phyloP scores from a whole-genome alignment of 2,797 vertebrate species.

The Pterois miles region DNA sequence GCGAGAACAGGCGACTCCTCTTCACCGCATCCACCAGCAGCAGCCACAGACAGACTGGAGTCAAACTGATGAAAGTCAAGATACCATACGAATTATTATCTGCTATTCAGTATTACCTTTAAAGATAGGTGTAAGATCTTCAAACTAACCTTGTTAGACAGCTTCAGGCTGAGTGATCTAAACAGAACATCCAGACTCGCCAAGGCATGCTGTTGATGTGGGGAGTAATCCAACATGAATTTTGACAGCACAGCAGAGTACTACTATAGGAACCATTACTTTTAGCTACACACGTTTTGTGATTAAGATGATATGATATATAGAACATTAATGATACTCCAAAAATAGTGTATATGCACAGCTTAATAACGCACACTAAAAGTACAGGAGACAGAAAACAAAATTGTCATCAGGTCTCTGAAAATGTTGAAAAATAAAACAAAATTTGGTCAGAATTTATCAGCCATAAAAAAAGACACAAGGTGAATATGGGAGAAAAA shows the following conservation, averaged over 20 bases:
- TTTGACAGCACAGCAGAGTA: background rate
- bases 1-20: background rate
- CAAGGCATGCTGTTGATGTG: background rate
- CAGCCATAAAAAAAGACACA: background rate
- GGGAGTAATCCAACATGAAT: background rate
- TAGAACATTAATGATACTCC: background rate
- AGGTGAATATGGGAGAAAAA: background rate
- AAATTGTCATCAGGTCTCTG: background rate
- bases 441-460: background rate
- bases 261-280: background rate
- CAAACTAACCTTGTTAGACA: constrained; percentile 3
- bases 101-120: background rate
- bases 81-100: constrained; percentile 1
- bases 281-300: background rate
- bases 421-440: background rate
- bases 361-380: background rate
- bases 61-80: constrained; percentile 19
- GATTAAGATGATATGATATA: background rate
- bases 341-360: background rate
- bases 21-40: background rate
- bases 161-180: constrained; percentile 7
- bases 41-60: background rate
- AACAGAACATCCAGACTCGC: background rate
- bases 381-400: background rate
- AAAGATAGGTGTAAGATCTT: background rate